Evolutionary conservation across 2,113 vertebrate species (phyloP).

Genomic region (Serilophus lunatus): DNA sequence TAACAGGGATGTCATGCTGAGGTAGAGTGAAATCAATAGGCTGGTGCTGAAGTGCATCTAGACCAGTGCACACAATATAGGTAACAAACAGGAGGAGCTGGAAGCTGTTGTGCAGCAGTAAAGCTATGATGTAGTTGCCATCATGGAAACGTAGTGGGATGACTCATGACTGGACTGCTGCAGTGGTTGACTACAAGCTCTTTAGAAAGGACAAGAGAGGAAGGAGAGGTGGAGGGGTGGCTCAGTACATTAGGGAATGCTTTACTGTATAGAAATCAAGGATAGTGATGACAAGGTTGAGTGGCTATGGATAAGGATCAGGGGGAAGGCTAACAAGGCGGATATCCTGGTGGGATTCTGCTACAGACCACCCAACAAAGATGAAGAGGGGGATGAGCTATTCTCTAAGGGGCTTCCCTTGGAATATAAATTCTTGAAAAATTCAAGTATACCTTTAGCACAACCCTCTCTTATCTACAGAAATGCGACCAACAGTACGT

Average conservation of each 20-base stretch:
- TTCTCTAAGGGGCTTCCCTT: neutral
- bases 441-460: neutral
- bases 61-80: too few species aligned
- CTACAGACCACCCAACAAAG: neutral
- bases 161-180: neutral
- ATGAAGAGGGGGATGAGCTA: neutral
- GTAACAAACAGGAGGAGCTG: too few species aligned
- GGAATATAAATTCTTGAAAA: neutral
- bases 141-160: too few species aligned
- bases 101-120: too few species aligned
- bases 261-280: neutral
- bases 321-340: neutral
- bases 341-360: neutral
- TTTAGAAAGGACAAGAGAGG: neutral
- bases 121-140: too few species aligned
- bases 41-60: too few species aligned
- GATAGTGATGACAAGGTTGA: neutral
- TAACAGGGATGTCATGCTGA: too few species aligned
- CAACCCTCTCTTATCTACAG: neutral
- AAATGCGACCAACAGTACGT: neutral
- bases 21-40: too few species aligned
- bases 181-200: neutral
- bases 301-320: neutral
- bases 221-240: neutral
- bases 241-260: too few species aligned